These are phyloP conservation scores for Solenopsis fugax DNA, from an alignment of 1,140 invertebrate genomes.

Conservation along the genomic window DNA sequence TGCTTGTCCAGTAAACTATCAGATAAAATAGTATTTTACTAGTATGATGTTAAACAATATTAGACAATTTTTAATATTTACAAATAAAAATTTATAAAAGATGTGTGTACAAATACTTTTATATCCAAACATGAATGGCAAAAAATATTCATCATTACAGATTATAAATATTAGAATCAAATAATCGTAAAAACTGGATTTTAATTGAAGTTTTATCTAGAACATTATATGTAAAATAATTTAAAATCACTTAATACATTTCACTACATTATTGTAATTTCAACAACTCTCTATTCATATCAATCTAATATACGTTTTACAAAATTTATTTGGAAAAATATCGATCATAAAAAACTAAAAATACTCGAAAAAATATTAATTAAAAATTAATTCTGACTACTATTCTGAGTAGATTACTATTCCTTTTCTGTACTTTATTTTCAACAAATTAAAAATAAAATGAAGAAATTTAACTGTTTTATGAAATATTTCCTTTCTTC, in stretches of 20 bases:
- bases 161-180: conserved; percentile 6
- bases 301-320: background rate
- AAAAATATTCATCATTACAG: background rate
- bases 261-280: conserved; percentile 5
- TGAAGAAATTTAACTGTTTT: conserved; percentile 46
- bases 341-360: background rate
- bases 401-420: background rate
- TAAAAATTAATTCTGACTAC: background rate
- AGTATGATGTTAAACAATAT: background rate
- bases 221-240: conserved; percentile 14
- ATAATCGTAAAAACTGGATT: conserved; percentile 15
- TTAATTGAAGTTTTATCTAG: background rate
- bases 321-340: conserved; percentile 3
- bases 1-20: conserved; percentile 55
- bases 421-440: background rate
- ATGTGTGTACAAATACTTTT: conserved; percentile 35
- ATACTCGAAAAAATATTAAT: background rate
- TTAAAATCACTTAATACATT: conserved; percentile 33
- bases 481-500: background rate
- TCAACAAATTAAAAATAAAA: conserved; percentile 8
- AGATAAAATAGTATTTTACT: conserved; percentile 28
- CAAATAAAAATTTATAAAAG: conserved; percentile 52
- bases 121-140: conserved; percentile 46
- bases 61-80: background rate
- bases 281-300: background rate